Evolutionary conservation across 2,113 vertebrate genomes (phyloP), one percentile per base, ranked within the genome.

Genomic region (Megatriorchis doriae): DNA sequence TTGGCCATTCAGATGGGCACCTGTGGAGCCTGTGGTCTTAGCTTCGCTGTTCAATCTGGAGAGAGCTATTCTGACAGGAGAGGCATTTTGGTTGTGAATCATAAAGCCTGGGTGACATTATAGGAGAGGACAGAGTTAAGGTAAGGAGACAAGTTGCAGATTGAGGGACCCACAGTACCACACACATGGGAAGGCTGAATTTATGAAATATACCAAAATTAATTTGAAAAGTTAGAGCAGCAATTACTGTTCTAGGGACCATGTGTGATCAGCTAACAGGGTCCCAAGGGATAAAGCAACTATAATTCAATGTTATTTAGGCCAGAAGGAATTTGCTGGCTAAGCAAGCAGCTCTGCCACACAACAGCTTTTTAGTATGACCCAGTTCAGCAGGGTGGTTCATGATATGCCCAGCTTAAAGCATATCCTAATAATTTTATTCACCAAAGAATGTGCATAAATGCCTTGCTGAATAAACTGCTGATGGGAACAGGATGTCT

Each of bases 1-100:
- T 3, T 79, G 40, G 32, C 65, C 6, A 3, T 81, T 92, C 15
- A 45, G 8, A 10, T 10, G 2, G 19, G n/a, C 0, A 0, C 11
- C 38, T 95, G 62, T 52, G 50, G 6, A 86, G 17, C 52, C 26
- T 0, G 0, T 31, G 31, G 31, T 31, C 23, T 77, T 68, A 19
- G 21, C 40, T 79, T 81, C 15, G 2, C 10, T 81, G 5, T 86
- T 14, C 10, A 29, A 4, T 42, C 16, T 19, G 11, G 59, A 93
- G 36, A 32, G 38, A 56, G 25, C 27, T 72, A 1, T 71, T 73
- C 22, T 50, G 26, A 62, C 48, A 68, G 71, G 40, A 83, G 31
- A 42, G 12, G 14, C 10, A 12, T 78, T 89, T 71, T 79, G 42
- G 5, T 67, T 81, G 38, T 58, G 61, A 59, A 59, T 91, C 6